A percentile compares a stretch with the other conserved stretches of the same genome.
These are phyloP conservation scores for Loripinus fragilis DNA, from an alignment of 2,888 invertebrate genomes.

Conservation along the genomic window DNA sequence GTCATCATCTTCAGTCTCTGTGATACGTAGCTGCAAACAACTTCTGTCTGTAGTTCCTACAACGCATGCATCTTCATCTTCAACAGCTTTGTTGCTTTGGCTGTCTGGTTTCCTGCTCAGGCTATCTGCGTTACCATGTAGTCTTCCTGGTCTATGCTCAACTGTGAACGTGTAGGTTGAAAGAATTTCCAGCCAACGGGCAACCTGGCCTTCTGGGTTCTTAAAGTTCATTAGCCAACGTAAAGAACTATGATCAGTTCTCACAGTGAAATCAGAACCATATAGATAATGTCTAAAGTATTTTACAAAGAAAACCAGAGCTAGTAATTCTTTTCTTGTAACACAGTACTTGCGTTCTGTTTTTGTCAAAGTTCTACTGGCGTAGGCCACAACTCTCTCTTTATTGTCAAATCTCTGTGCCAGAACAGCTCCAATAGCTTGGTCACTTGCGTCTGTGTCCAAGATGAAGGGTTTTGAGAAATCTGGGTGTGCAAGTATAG, in stretches of 20 bases:
- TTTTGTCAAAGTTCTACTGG: background rate
- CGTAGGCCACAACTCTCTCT: background rate
- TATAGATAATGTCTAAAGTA: background rate
- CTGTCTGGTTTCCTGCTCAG: background rate
- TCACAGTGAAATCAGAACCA: background rate
- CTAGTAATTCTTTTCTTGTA: background rate
- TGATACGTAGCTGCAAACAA: background rate
- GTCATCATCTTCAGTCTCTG: background rate
- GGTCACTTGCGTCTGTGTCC: constrained; percentile 30
- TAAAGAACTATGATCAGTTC: background rate
- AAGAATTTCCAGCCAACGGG: background rate
- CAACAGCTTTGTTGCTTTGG: background rate
- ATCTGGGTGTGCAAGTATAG: constrained; percentile 28
- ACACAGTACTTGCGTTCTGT: background rate
- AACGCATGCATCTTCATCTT: no score
- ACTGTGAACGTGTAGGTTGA: background rate
- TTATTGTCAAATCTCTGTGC: background rate
- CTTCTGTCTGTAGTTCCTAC: background rate
- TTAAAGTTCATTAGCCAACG: background rate
- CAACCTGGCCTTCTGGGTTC: background rate
- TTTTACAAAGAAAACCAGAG: background rate
- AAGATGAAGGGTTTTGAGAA: constrained; percentile 38
- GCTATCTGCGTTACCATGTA: background rate
- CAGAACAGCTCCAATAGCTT: constrained; percentile 18
- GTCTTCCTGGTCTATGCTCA: constrained; percentile 5